A percentile compares a stretch with the other conserved stretches of the same genome.
phyloP scores from a whole-genome alignment of 2,113 vertebrate genomes.

The Lamprologus speciosus region DNA sequence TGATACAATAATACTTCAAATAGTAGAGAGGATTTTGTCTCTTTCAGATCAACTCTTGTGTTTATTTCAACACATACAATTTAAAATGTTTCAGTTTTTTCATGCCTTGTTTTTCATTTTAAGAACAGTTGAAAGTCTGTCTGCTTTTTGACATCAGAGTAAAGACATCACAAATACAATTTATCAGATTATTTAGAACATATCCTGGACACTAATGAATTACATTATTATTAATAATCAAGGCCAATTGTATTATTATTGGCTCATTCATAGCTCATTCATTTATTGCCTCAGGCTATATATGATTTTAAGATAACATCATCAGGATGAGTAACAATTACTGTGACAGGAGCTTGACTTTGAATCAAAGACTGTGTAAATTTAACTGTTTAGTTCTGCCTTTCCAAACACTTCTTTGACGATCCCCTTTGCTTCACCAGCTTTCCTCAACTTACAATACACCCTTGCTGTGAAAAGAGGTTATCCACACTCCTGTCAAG shows the following conservation, averaged over 20 bases:
- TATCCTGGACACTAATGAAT: background rate
- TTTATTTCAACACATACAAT: background rate
- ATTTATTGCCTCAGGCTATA: background rate
- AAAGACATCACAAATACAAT: background rate
- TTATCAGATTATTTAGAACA: background rate
- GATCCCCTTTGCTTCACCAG: background rate
- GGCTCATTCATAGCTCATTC: background rate
- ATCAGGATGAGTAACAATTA: background rate
- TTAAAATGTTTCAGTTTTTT: background rate
- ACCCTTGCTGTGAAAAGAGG: conserved; percentile 4
- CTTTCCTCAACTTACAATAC: background rate
- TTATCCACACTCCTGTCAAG: conserved; percentile 13
- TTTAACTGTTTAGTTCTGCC: background rate
- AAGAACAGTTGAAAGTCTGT: background rate
- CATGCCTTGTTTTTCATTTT: background rate
- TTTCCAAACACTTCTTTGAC: background rate
- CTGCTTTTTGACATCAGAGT: background rate
- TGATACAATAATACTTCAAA: background rate
- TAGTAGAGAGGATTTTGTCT: background rate
- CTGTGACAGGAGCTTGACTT: background rate
- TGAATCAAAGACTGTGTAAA: background rate
- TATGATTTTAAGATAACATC: background rate
- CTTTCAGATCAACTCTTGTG: background rate
- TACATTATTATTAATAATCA: background rate
- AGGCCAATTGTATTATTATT: background rate